Evolutionary conservation across 2,797 vertebrate genomes (phyloP).

Genomic region (Silurus lanzhouensis): DNA sequence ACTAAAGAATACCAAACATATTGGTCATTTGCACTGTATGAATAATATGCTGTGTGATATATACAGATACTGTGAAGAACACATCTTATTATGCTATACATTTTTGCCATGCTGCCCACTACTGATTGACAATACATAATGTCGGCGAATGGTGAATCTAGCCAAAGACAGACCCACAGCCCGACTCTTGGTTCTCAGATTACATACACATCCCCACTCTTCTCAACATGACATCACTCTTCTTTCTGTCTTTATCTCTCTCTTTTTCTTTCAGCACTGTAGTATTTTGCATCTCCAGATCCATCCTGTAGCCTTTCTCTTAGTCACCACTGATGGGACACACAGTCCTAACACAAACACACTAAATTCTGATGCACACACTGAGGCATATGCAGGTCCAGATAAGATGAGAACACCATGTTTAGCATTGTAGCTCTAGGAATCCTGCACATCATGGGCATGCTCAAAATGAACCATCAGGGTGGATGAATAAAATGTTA

Average conservation of each 20-base stretch:
- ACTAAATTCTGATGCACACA: background rate
- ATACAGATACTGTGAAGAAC: background rate
- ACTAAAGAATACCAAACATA: background rate
- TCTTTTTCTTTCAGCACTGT: conserved; percentile 55
- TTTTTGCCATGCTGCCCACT: background rate
- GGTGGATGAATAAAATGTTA: conserved; percentile 40
- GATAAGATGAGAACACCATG: conserved; percentile 5
- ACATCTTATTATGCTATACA: background rate
- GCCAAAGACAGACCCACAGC: conserved; percentile 78
- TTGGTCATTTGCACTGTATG: background rate
- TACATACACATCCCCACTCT: conserved; percentile 82
- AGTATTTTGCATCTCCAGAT: conserved; percentile 50
- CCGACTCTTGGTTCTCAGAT: conserved; percentile 92
- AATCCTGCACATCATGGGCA: conserved; percentile 24
- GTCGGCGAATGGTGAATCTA: conserved; percentile 58
- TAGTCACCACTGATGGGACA: background rate
- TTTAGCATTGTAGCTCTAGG: conserved; percentile 2
- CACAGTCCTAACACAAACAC: conserved; percentile 3
- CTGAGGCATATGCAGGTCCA: conserved; percentile 5
- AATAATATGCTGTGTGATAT: background rate
- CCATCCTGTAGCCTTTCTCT: conserved; percentile 31
- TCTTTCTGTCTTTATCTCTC: conserved; percentile 62
- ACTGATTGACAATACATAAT: conserved; percentile 72
- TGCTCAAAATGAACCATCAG: background rate
- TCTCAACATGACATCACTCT: conserved; percentile 86